Base-by-base conservation (phyloP, 1,140 invertebrate genomes). In the Drosophila tristis region DNA sequence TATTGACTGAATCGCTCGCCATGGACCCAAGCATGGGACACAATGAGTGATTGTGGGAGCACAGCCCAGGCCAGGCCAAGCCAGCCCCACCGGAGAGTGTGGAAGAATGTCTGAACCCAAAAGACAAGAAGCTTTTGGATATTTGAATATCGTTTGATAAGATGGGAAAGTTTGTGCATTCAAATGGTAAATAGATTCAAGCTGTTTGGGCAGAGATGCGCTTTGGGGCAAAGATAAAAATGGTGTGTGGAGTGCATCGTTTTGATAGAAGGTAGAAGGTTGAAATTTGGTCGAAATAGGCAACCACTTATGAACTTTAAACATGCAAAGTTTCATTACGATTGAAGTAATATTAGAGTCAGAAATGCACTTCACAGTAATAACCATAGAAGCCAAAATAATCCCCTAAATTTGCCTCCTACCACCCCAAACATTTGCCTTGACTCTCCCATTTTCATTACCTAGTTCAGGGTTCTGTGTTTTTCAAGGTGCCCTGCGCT, bases 401-500 rank as follows among this genome's bases (percentile, higher is more conserved):
- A 5, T 20, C 5, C 11, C 50, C 45, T 65, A n/a, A 58, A 70
- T 70, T 58, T 70, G 58, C 35, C 11, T 39, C 9, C 9, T 11
- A 13, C 0, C 0, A 4, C 13, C 8, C 13, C 4, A 1, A 1
- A 43, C 9, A 31, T 45, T 5, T 29, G 4, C 35, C 8, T 25
- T 11, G 13, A 29, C 7, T 29, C 8, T 31, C 7, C 16, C 43
- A 25, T 45, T 64, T 66, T 48, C 15, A 63, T 74, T 74, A 57
- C 59, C 70, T 57, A 56, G 45, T 50, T 64, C 58, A 51, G 54
- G 48, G 49, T 15, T 9, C 13, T 2, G 2, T 25, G 9, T 20
- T 16, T 55, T n/a, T 56, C 47, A 85, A 80, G 63, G 73, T 85
- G 81, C 74, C 81, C 78, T 86, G 70, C 23, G 57, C 23, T 58